Evolutionary conservation across 2,113 vertebrate genomes (phyloP).

Genomic region (Charina bottae): DNA sequence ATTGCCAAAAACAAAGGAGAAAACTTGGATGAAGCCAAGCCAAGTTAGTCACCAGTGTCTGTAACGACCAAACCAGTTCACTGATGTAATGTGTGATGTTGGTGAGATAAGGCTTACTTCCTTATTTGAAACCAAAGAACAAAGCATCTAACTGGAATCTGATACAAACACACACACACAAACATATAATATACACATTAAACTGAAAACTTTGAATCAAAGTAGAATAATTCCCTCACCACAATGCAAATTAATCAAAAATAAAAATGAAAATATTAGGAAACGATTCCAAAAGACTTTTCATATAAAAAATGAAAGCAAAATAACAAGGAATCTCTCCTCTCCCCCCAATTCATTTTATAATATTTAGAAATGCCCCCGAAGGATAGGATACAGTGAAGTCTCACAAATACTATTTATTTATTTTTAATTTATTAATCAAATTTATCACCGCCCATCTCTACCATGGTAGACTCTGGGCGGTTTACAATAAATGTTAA

Average conservation of each 20-base stretch:
- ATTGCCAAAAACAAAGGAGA: not conserved
- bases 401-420: too few relatives aligned
- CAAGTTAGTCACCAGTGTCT: not conserved
- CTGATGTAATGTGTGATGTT: too few relatives aligned
- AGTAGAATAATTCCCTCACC: not conserved
- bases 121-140: not conserved
- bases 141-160: not conserved
- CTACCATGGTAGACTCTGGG: too few relatives aligned
- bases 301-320: too few relatives aligned
- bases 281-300: too few relatives aligned
- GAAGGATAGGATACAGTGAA: not conserved
- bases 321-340: too few relatives aligned
- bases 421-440: too few relatives aligned
- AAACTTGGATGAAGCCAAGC: not conserved
- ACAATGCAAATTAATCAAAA: not conserved
- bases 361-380: not conserved
- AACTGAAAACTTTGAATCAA: not conserved
- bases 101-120: not conserved
- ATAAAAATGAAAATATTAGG: not conserved
- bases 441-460: too few relatives aligned
- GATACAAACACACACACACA: too few relatives aligned
- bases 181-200: too few relatives aligned
- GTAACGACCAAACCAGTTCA: not conserved
- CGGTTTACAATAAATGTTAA: too few relatives aligned
- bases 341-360: not conserved